Evolutionary conservation across 2,797 vertebrate genomes (phyloP).

Genomic region (Pelochelys cantorii): DNA sequence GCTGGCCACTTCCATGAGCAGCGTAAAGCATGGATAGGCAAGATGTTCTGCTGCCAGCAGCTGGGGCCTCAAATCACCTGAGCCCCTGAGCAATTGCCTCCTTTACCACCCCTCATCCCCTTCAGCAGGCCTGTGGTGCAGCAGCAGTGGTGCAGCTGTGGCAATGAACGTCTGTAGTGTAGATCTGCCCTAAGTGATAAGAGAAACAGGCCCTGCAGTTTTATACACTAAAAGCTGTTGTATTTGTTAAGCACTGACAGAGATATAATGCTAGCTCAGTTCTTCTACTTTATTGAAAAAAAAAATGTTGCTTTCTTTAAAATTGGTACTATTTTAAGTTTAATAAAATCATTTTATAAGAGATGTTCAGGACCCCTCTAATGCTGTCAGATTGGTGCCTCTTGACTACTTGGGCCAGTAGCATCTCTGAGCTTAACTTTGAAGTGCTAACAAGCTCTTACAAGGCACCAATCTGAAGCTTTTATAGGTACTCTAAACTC

Average conservation of each 20-base stretch:
- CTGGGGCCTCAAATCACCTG: too few species aligned
- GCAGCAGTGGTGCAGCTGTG: background rate
- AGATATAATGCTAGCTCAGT: background rate
- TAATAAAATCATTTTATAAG: background rate
- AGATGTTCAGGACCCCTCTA: background rate
- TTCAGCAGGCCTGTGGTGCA: too few species aligned
- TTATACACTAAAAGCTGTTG: background rate
- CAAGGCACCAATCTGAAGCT: background rate
- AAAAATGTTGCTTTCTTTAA: background rate
- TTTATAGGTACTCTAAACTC: background rate
- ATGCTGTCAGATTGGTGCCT: background rate
- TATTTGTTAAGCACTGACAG: background rate
- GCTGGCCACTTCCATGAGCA: too few species aligned
- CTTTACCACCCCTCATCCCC: too few species aligned
- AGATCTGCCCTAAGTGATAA: background rate
- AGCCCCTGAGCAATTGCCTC: too few species aligned
- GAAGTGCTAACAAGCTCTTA: background rate
- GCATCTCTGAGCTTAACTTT: background rate
- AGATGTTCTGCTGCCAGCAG: too few species aligned
- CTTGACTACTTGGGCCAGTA: background rate
- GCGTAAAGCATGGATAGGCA: too few species aligned
- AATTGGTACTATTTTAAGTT: background rate
- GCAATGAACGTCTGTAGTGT: background rate
- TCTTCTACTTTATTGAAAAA: background rate
- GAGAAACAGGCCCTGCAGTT: background rate